phyloP scores from a whole-genome alignment of 2,888 invertebrate genomes.

The Ornithoptera alexandrae region DNA sequence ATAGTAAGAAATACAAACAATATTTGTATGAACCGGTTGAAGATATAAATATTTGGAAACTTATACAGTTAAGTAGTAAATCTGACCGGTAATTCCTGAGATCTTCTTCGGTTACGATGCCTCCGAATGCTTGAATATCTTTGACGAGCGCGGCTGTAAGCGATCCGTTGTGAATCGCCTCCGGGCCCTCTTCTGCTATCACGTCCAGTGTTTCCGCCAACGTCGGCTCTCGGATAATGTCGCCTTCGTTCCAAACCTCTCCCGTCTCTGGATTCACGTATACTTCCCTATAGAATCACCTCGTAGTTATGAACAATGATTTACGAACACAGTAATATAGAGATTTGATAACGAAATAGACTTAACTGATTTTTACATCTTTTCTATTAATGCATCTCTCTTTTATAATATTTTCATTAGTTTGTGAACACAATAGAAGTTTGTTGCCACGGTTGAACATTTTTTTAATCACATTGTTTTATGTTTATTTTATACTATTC shows the following conservation, averaged over 20 bases:
- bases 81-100: slow-evolving; percentile 84
- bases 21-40: no score
- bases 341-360: no score
- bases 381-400: not conserved
- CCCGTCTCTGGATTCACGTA: slow-evolving; percentile 83
- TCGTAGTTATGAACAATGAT: no score
- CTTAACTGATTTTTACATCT: not conserved
- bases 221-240: slow-evolving; percentile 81
- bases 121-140: slow-evolving; percentile 85
- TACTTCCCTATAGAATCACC: slow-evolving; percentile 59
- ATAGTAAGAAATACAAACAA: no score
- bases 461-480: no score
- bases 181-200: slow-evolving; percentile 84
- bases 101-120: slow-evolving; percentile 89
- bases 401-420: not conserved
- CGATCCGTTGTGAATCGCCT: slow-evolving; percentile 87
- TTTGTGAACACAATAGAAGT: not conserved
- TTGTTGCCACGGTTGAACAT: not conserved
- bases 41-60: no score
- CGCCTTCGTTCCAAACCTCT: slow-evolving; percentile 81
- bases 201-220: slow-evolving; percentile 85
- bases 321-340: no score
- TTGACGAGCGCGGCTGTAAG: slow-evolving; percentile 82
- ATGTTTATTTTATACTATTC: no score
- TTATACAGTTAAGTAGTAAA: no score